Base-by-base conservation (phyloP, 2,113 vertebrate genomes). In the Accipiter virgatus region DNA sequence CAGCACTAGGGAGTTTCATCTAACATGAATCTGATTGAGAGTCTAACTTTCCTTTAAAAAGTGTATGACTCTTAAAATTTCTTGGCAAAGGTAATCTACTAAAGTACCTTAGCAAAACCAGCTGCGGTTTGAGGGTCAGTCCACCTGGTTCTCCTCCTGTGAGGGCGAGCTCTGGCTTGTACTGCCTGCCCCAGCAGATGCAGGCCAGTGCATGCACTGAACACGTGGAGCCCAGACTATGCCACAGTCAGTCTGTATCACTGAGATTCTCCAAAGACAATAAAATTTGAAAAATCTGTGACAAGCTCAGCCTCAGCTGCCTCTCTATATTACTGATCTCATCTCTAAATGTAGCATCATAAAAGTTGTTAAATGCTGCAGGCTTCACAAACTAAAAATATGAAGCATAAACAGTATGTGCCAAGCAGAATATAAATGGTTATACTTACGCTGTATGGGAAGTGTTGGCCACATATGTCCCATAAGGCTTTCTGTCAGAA, bases 161-260 rank as follows among this genome's bases (percentile, higher is more conserved):
- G 10, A 75, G 8, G 13, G 10, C 0, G 1, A 80, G 4, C 4
- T 65, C 40, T 2, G 0, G 8, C 11, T 75, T 40, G 16, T 23
- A 52, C 43, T 15, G 62, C 17, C 59, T 53, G 11, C 4, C 31
- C 5, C 8, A 4, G 21, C 38, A 58, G 7, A 20, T 21, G 3
- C 2, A 6, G 15, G 4, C 7, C 11, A 42, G 22, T 19, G 17
- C 29, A 29, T 2, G 26, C 4, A 6, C 65, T 79, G 70, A 63
- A 26, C 10, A 11, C 34, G 6, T 6, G 9, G 73, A 81, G 55
- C 38, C n/a, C 32, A 71, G 26, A 2, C 9, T 34, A 12, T 16
- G 11, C 32, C 42, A 62, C 27, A 67, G 50, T 12, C 58, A 53
- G 27, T 29, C 26, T 67, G 32, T 12, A 53, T 32, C 9, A 36